Percentiles rank a stretch among this genome's conserved stretches.
Evolutionary conservation across 1,140 invertebrate genomes (phyloP).

Genomic region (Meloidogyne floridensis): DNA sequence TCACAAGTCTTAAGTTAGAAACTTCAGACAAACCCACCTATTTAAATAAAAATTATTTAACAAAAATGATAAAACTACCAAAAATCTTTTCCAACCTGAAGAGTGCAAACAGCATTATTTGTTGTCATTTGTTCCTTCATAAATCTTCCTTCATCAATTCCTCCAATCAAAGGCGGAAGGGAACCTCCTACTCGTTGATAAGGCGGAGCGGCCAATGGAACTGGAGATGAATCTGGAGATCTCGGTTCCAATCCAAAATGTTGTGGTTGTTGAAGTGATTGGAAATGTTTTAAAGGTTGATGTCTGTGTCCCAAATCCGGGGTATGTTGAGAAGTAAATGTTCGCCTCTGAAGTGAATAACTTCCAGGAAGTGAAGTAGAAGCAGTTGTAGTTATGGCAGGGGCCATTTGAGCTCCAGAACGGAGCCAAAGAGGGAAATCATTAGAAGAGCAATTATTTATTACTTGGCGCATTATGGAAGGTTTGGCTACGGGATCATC

Average conservation of each 20-base stretch:
- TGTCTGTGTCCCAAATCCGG: slow-evolving; percentile 7
- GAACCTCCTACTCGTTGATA: slow-evolving; percentile 27
- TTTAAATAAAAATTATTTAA: no score
- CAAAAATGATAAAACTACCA: no score
- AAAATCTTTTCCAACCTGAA: neutral
- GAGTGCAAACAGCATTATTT: neutral
- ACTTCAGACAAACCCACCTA: no score
- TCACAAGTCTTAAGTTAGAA: no score
- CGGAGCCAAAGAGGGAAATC: slow-evolving; percentile 19
- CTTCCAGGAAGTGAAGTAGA: slow-evolving; percentile 8
- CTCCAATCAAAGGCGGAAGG: slow-evolving; percentile 8
- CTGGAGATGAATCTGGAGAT: slow-evolving; percentile 8
- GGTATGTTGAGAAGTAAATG: slow-evolving; percentile 4
- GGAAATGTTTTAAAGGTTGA: neutral
- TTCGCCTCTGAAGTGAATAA: neutral
- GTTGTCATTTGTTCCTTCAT: neutral
- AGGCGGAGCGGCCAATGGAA: slow-evolving; percentile 27
- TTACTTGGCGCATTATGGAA: slow-evolving; percentile 40
- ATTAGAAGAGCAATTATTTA: slow-evolving; percentile 25
- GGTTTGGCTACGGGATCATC: slow-evolving; percentile 44
- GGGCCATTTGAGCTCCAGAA: neutral
- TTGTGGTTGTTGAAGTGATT: slow-evolving; percentile 6
- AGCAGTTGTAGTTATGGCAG: neutral
- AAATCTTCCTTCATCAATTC: neutral
- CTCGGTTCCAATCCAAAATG: neutral